Evolutionary conservation across 2,797 vertebrate genomes (phyloP), one percentile per base, ranked within the genome.

Genomic region (Tauraco hartlaubi): DNA sequence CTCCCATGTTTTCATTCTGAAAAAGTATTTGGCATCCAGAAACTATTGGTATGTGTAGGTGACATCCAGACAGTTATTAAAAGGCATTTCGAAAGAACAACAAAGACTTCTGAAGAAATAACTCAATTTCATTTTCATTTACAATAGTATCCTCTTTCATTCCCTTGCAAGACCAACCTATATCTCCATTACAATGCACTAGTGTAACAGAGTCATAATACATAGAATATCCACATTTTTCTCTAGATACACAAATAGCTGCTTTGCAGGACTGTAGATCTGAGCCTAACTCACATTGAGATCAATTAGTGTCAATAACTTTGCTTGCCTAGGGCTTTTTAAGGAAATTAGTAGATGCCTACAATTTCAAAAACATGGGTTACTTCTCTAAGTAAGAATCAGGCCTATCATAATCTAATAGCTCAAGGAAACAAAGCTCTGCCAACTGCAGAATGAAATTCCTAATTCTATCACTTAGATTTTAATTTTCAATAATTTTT

Each of bases 1-100:
- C 82, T 95, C 91, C 75, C 67, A 51, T 71, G 82, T 96, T 96
- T 96, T 97, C 87, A 97, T 76, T 75, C 62, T 73, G 80, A 82
- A 94, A 88, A 90, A 71, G 31, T 64, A 68, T 49, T 78, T 74
- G 59, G 51, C 76, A 83, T 54, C 62, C 76, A 91, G 62, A 91
- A 94, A 94, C 56, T 66, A 68, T 35, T 88, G 37, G 28, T 69
- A 73, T 20, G 71, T 74, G 76, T 79, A 96, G 85, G 84, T 87
- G 86, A 89, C 43, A 77, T 72, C 29, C 56, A 78, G 63, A 77
- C 66, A 73, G 82, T 68, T 80, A 84, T 41, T 82, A 91, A 85
- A 85, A 19, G 4, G 15, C n/a, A 69, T 74, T 90, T 85, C 89
- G 61, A 81, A 84, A 81, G 41, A 79, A 41, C 23, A 80, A 46